These are phyloP conservation scores for Alouatta palliata DNA, from an alignment of 2,113 vertebrate species.

Conservation along the genomic window DNA sequence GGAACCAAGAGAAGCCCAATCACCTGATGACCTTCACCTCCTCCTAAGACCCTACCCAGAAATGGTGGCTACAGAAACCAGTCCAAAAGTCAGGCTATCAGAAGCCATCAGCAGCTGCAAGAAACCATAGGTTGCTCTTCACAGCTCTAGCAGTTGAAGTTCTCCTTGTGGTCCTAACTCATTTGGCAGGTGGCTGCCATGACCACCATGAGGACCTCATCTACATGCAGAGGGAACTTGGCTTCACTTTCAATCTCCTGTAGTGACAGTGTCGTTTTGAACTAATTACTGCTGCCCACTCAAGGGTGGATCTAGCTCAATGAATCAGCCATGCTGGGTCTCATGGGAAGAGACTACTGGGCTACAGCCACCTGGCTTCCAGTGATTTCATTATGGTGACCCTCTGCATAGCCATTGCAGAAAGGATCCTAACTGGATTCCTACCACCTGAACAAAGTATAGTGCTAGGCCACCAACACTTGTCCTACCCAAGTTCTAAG, in stretches of 20 bases:
- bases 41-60: background rate
- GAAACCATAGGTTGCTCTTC: background rate
- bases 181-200: background rate
- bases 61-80: background rate
- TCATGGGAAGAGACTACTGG: background rate
- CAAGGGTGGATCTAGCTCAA: too few relatives aligned
- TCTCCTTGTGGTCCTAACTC: background rate
- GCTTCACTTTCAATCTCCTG: background rate
- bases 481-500: background rate
- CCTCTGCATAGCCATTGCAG: background rate
- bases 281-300: fast-evolving
- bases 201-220: background rate
- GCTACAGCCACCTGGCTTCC: background rate
- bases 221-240: background rate
- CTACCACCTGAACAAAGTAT: background rate
- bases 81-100: too few relatives aligned
- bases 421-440: background rate
- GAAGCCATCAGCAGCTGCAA: background rate
- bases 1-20: background rate
- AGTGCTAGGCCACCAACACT: background rate
- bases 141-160: background rate
- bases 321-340: too few relatives aligned
- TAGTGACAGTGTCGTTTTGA: background rate
- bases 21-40: background rate
- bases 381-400: background rate